These are phyloP conservation scores for Orycteropus afer DNA, from an alignment of 2,113 vertebrate genomes.

Conservation along the genomic window DNA sequence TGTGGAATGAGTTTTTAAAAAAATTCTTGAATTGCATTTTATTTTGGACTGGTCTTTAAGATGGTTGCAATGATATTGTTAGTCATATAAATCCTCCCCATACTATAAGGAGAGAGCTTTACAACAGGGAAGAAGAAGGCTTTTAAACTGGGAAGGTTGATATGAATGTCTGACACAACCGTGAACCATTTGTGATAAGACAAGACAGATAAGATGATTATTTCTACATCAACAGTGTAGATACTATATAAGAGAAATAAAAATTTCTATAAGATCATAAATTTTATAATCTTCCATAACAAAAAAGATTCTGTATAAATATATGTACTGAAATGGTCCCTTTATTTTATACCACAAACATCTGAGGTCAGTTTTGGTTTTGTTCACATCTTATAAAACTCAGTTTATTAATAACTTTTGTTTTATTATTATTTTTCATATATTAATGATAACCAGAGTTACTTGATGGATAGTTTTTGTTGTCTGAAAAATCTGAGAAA, in stretches of 20 bases:
- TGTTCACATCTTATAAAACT: not conserved
- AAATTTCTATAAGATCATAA: not conserved
- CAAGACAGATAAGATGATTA: not conserved
- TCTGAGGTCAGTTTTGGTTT: not conserved
- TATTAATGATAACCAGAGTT: not conserved
- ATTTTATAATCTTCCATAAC: not conserved
- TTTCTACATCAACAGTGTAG: not conserved
- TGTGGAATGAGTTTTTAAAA: not conserved
- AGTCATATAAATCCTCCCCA: not conserved
- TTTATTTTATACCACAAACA: not conserved
- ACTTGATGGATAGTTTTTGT: not conserved
- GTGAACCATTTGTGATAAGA: not conserved
- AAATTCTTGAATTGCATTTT: slow-evolving; percentile 6
- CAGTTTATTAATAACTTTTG: not conserved
- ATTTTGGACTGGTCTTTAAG: not conserved
- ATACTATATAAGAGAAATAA: not conserved
- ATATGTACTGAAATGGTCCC: not conserved
- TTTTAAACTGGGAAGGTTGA: not conserved
- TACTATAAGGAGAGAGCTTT: not conserved
- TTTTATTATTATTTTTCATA: slow-evolving; percentile 32
- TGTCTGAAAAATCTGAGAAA: not conserved
- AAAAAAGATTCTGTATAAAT: not conserved
- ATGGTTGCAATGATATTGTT: not conserved
- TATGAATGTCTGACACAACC: not conserved
- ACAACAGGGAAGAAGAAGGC: not conserved